phyloP scores from a whole-genome alignment of 2,797 vertebrate genomes.

The Diplodus puntazzo region DNA sequence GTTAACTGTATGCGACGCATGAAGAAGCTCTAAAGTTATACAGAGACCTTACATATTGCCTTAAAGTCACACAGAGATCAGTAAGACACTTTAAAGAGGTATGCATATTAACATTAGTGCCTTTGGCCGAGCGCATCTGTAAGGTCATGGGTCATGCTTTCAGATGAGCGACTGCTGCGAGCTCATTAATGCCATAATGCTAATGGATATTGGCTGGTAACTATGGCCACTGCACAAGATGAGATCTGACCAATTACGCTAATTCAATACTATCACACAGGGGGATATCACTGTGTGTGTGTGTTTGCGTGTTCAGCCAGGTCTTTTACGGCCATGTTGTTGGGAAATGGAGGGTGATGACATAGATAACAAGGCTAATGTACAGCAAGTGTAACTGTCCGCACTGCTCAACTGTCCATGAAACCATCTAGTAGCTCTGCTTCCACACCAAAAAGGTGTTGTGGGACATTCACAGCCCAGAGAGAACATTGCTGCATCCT shows the following conservation, averaged over 20 bases:
- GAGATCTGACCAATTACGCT: constrained; percentile 75
- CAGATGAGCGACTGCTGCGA: constrained; percentile 57
- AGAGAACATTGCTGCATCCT: constrained; percentile 58
- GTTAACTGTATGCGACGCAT: constrained; percentile 58
- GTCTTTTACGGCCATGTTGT: constrained; percentile 59
- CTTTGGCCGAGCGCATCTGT: constrained; percentile 54
- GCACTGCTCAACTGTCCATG: constrained; percentile 59
- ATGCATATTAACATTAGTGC: constrained; percentile 45
- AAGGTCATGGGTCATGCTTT: constrained; percentile 69
- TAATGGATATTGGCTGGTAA: constrained; percentile 72
- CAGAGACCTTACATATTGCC: constrained; percentile 50
- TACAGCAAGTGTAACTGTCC: constrained; percentile 50
- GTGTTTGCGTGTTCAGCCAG: constrained; percentile 42
- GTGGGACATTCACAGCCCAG: constrained; percentile 51
- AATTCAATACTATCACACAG: constrained; percentile 68
- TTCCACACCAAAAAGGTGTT: constrained; percentile 57
- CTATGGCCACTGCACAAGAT: constrained; percentile 62
- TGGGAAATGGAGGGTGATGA: constrained; percentile 72
- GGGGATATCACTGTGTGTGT: constrained; percentile 15
- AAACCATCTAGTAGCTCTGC: constrained; percentile 44
- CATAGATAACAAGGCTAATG: constrained; percentile 62
- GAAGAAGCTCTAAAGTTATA: constrained; percentile 54
- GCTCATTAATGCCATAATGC: constrained; percentile 70
- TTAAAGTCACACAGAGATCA: constrained; percentile 41
- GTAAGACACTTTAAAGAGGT: constrained; percentile 43